Evolutionary conservation across 2,797 vertebrate species (phyloP).

Genomic region (Jordanella pulchra): DNA sequence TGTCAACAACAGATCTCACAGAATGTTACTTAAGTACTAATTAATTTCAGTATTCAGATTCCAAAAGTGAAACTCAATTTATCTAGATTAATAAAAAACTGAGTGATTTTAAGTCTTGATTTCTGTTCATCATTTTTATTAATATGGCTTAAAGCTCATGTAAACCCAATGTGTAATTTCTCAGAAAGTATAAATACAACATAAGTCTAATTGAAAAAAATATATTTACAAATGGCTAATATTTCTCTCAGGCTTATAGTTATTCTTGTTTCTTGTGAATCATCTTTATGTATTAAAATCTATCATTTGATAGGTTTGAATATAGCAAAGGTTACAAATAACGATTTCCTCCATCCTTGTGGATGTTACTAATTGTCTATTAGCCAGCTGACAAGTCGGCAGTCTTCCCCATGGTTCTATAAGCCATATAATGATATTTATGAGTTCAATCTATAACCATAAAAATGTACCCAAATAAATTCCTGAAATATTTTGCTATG

Average conservation of each 20-base stretch:
- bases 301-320: background rate
- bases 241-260: background rate
- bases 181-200: background rate
- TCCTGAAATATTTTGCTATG: background rate
- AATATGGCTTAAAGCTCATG: background rate
- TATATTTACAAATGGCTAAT: background rate
- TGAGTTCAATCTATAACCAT: background rate
- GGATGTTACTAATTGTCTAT: background rate
- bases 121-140: background rate
- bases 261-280: background rate
- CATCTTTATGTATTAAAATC: background rate
- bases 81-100: background rate
- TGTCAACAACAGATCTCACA: background rate
- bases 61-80: background rate
- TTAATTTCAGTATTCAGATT: background rate
- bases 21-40: background rate
- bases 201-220: background rate
- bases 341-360: background rate
- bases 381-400: background rate
- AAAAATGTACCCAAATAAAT: too few relatives aligned
- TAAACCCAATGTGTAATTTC: background rate
- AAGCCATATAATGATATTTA: background rate
- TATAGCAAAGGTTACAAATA: background rate
- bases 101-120: background rate
- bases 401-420: background rate